A percentile compares a stretch with the other conserved stretches of the same genome.
Conservation (phyloP, 2,797 vertebrate species). For the Enteromius trimaculatus region DNA sequence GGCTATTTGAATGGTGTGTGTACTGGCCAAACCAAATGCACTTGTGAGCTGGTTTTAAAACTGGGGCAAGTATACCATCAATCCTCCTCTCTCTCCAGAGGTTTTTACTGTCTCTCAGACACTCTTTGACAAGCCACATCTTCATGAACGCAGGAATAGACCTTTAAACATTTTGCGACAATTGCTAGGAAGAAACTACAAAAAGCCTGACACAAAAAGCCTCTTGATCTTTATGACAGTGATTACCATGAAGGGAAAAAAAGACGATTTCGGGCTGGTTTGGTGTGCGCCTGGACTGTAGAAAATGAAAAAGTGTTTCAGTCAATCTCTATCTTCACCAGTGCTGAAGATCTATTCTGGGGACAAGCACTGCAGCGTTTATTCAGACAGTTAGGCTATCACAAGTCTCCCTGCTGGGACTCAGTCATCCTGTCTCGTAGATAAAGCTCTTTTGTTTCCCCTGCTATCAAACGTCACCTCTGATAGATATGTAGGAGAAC, state of each 20-base stretch:
- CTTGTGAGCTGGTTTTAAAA: conserved; percentile 19
- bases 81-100: conserved; percentile 14
- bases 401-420: conserved; percentile 36
- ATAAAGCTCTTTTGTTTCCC: conserved; percentile 43
- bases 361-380: conserved; percentile 41
- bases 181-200: background rate
- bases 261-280: conserved; percentile 4
- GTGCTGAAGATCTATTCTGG: conserved; percentile 28
- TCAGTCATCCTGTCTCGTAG: conserved; percentile 32
- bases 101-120: background rate
- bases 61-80: background rate
- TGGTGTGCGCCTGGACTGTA: conserved; percentile 28
- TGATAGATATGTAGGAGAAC: background rate
- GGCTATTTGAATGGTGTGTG: conserved; percentile 13
- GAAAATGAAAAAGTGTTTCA: conserved; percentile 50
- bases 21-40: background rate
- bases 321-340: background rate
- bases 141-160: conserved; percentile 4
- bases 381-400: conserved; percentile 44
- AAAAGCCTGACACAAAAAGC: conserved; percentile 9
- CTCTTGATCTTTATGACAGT: conserved; percentile 19
- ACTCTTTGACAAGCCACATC: conserved; percentile 11
- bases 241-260: conserved; percentile 23
- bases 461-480: conserved; percentile 28
- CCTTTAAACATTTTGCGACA: conserved; percentile 22